Evolutionary conservation across 2,797 vertebrate species (phyloP).

Genomic region (Botia kubotai): DNA sequence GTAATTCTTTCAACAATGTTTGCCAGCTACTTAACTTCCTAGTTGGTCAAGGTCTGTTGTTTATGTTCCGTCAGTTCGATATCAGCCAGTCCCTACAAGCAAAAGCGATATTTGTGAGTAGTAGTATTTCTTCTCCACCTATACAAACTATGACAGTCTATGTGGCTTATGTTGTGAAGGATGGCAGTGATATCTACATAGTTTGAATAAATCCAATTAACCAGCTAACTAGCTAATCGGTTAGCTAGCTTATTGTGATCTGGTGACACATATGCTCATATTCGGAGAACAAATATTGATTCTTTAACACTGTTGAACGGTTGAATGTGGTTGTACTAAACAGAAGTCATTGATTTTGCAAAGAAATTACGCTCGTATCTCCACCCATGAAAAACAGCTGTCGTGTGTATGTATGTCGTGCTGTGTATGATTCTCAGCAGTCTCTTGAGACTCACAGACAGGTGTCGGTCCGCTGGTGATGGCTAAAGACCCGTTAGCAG

Average conservation of each 20-base stretch:
- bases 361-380: neutral
- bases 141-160: neutral
- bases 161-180: neutral
- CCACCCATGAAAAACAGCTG: neutral
- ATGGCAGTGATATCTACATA: neutral
- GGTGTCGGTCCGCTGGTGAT: constrained; percentile 68
- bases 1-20: neutral
- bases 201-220: neutral
- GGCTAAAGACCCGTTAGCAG: constrained; percentile 86
- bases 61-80: constrained; percentile 13
- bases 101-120: neutral
- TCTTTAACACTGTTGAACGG: neutral
- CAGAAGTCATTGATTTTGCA: neutral
- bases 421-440: too few species aligned
- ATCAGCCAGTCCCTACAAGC: neutral
- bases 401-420: neutral
- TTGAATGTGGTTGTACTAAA: neutral
- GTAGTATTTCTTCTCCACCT: neutral
- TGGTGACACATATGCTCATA: neutral
- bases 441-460: neutral
- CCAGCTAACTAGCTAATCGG: constrained; percentile 30
- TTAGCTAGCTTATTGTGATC: constrained; percentile 14
- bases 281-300: neutral
- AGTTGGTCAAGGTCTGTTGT: neutral
- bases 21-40: neutral